Conservation (phyloP, 2,797 vertebrate species). For the Tapera naevia region DNA sequence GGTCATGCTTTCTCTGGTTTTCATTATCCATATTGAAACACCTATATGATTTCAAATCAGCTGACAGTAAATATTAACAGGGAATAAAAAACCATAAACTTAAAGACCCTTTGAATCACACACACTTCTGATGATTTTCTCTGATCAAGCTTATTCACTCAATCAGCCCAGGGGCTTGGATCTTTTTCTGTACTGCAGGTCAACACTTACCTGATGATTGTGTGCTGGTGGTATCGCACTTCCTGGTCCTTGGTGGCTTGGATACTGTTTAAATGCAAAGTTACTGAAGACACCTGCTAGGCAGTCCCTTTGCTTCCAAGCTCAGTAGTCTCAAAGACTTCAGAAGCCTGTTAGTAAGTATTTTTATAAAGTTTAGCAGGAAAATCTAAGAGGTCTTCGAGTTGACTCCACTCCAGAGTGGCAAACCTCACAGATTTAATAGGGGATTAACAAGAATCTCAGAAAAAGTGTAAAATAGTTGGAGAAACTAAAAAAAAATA, state of each 20-base stretch:
- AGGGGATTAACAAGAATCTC: conserved; percentile 1
- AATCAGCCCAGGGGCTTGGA: not conserved
- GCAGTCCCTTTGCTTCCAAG: not conserved
- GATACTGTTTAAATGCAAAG: not conserved
- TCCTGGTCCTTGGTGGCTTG: not conserved
- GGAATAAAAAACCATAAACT: not conserved
- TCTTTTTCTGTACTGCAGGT: not conserved
- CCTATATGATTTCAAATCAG: not conserved
- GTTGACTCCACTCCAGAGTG: not conserved
- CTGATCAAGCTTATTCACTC: not conserved
- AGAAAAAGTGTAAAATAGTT: not conserved
- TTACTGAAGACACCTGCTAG: not conserved
- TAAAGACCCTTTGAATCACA: not conserved
- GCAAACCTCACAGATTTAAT: not conserved
- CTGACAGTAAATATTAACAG: not conserved
- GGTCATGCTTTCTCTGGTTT: not conserved
- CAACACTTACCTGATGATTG: not conserved
- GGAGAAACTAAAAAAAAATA: not conserved
- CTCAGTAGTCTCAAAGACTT: not conserved
- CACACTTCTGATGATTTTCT: not conserved
- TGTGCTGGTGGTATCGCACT: not conserved
- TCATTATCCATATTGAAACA: not conserved
- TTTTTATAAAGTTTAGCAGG: not conserved
- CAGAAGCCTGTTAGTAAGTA: not conserved
- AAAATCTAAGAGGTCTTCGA: conserved; percentile 29